Evolutionary conservation across 2,113 vertebrate genomes (phyloP).

Genomic region (Mobula hypostoma): DNA sequence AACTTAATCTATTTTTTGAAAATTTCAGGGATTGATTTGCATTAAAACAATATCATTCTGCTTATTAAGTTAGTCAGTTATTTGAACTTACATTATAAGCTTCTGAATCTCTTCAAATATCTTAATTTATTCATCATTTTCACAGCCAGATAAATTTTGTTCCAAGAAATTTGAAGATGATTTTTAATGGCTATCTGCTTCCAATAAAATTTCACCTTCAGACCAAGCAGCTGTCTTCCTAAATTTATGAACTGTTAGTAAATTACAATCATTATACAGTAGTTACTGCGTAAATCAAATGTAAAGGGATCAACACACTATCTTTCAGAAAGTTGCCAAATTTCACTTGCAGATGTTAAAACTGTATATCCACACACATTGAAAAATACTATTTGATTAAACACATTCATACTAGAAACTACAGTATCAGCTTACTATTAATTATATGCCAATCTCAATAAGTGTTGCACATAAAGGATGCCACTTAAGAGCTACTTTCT

Average conservation of each 20-base stretch:
- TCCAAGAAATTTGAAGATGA: constrained; percentile 43
- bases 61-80: constrained; percentile 72
- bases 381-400: background rate
- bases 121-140: constrained; percentile 65
- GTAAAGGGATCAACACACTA: constrained; percentile 61
- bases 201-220: background rate
- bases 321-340: constrained; percentile 58
- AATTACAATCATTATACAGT: constrained; percentile 11
- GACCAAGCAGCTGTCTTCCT: background rate
- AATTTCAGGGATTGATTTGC: constrained; percentile 76
- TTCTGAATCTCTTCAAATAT: constrained; percentile 70
- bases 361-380: background rate
- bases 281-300: constrained; percentile 39
- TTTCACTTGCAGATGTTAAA: constrained; percentile 50
- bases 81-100: constrained; percentile 73
- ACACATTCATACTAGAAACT: background rate
- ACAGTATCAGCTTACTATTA: background rate
- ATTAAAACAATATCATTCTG: constrained; percentile 65
- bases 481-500: background rate
- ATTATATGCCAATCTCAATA: background rate
- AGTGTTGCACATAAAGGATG: background rate
- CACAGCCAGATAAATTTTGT: constrained; percentile 66
- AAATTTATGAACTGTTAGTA: constrained; percentile 12
- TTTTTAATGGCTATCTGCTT: constrained; percentile 17
- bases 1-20: constrained; percentile 71